Evolutionary conservation across 2,888 invertebrate species (phyloP), one percentile per base, ranked within the genome.

Genomic region (Flabesymbios commensalis): DNA sequence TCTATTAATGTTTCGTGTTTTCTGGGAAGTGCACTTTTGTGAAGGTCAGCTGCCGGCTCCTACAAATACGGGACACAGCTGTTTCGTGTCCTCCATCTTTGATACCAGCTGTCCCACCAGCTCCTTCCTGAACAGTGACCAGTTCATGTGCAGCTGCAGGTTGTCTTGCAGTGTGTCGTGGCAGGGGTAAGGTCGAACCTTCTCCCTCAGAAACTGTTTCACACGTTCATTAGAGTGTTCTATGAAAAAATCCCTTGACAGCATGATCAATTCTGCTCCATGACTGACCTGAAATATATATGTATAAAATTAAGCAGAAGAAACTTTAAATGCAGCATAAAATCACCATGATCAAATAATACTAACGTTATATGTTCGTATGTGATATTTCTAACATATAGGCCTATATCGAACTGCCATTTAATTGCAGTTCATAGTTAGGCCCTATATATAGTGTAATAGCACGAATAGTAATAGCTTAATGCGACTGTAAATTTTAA

Each of bases 191-290:
- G 39, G 57, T 32, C 49, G 56, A 2, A 64, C 55, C 29, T 55
- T 48, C 26, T 65, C 59, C n/a, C 64, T 32, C 29, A 67, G 41
- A 24, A 57, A 28, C 24, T 52, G 48, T 43, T 59, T 54, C 2
- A 59, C 51, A 4, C 7, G 2, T 29, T 57, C 57, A 26, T 56
- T 54, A 14, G 63, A 57, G 42, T 65, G 57, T 24, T 62, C 32
- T 14, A 59, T 32, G 57, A 67, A 65, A 29, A 67, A 55, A 7
- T 28, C n/a, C 29, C 47, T 42, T 3, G 64, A 64, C 32, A 67
- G 22, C 61, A 67, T 62, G 29, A 67, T 48, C 41, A 67, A 33
- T 31, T 67, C 67, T n/a, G 65, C 61, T 17, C 67, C 67, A 29
- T 63, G 51, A 26, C 67, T 67, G 24, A 66, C 62, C 67, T 67